Evolutionary conservation across 2,797 vertebrate genomes (phyloP).

Genomic region (Taenioides sp.): DNA sequence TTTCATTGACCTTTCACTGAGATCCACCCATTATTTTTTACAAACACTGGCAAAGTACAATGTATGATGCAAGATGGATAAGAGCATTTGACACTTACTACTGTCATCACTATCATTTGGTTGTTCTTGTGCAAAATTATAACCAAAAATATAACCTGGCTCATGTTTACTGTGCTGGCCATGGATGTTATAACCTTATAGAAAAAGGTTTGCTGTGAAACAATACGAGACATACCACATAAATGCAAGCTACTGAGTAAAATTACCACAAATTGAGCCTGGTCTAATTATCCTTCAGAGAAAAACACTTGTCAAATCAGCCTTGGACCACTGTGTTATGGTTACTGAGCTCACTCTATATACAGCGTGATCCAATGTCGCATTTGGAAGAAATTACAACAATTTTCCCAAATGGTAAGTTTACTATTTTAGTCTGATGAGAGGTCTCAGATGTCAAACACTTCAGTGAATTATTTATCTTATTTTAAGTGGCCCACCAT

Average conservation of each 20-base stretch:
- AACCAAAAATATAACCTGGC: background rate
- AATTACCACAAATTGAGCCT: conserved; percentile 27
- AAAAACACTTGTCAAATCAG: conserved; percentile 46
- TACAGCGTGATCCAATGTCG: conserved; percentile 19
- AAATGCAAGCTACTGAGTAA: conserved; percentile 34
- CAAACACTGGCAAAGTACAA: background rate
- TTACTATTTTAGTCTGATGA: conserved; percentile 30
- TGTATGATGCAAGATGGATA: background rate
- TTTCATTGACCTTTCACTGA: background rate
- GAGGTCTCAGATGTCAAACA: conserved; percentile 33
- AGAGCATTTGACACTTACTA: background rate
- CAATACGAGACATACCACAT: conserved; percentile 31
- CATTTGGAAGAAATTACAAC: conserved; percentile 39
- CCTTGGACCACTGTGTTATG: conserved; percentile 29
- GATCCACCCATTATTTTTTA: background rate
- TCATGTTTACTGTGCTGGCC: conserved; percentile 5
- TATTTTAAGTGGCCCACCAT: conserved; percentile 12
- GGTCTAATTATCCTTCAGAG: conserved; percentile 30
- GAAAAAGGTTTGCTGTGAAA: conserved; percentile 48
- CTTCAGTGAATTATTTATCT: conserved; percentile 18
- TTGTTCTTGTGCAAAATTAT: background rate
- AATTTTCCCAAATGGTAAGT: conserved; percentile 31
- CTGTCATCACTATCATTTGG: background rate
- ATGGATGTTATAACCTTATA: conserved; percentile 16
- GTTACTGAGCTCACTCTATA: conserved; percentile 23